Evolutionary conservation across 2,113 vertebrate species (phyloP).

Genomic region (Thunnus thynnus): DNA sequence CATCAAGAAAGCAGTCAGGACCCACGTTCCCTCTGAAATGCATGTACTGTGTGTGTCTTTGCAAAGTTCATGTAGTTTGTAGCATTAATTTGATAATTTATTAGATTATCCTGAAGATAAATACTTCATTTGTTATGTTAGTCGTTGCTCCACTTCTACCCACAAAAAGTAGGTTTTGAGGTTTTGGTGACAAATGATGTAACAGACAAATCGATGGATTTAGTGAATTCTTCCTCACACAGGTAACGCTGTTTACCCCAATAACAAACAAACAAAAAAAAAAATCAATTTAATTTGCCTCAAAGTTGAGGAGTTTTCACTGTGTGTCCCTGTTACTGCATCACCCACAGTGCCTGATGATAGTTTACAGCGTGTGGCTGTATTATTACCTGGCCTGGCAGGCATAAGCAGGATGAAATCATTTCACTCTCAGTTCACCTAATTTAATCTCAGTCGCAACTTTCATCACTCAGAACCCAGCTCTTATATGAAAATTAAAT

Average conservation of each 20-base stretch:
- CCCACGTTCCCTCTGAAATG: neutral
- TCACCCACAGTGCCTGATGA: neutral
- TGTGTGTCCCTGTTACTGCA: neutral
- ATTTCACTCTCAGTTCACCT: conserved; percentile 31
- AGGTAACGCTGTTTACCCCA: neutral
- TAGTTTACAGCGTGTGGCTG: neutral
- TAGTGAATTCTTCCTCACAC: neutral
- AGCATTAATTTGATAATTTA: neutral
- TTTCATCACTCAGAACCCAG: conserved; percentile 21
- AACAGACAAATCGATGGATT: conserved; percentile 7
- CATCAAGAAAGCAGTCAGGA: neutral
- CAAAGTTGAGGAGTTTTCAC: neutral
- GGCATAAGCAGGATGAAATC: neutral
- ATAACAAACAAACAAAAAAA: neutral
- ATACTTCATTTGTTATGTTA: neutral
- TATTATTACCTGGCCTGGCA: conserved; percentile 21
- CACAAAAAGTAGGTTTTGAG: neutral
- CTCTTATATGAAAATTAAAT: conserved; percentile 2
- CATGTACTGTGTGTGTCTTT: neutral
- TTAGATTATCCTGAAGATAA: neutral
- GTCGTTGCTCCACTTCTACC: neutral
- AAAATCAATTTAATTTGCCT: neutral
- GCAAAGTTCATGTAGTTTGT: neutral
- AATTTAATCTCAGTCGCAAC: conserved; percentile 36
- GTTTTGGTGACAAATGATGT: neutral